A percentile compares a stretch with the other conserved stretches of the same genome.
These are phyloP conservation scores for Helicolenus hilgendorfi DNA, from an alignment of 2,797 vertebrate genomes.

Conservation along the genomic window DNA sequence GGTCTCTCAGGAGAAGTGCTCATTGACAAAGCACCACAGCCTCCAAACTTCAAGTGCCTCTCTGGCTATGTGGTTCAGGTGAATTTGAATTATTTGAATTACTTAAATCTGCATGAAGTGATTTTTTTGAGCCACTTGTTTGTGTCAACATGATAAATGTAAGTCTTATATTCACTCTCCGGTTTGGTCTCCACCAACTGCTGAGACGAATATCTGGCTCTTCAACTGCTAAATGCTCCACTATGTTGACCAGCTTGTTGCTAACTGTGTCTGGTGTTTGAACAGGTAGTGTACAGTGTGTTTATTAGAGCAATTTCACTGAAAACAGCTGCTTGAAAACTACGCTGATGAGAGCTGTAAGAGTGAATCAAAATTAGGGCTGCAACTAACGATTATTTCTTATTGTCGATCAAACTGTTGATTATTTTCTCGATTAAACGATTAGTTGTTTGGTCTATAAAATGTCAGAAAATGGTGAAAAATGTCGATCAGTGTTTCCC, in stretches of 20 bases:
- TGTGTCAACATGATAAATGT: not conserved
- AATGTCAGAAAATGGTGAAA: no score
- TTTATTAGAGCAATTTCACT: not conserved
- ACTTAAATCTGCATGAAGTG: not conserved
- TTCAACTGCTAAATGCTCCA: not conserved
- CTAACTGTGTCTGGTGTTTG: not conserved
- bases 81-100: not conserved
- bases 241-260: not conserved
- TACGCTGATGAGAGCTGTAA: not conserved
- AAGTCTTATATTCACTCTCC: not conserved
- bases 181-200: not conserved
- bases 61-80: slow-evolving; percentile 94
- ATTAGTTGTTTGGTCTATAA: no score
- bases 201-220: not conserved
- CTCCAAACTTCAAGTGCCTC: slow-evolving; percentile 93
- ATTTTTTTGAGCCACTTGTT: not conserved
- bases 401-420: no score
- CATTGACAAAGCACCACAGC: slow-evolving; percentile 90
- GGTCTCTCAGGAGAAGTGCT: slow-evolving; percentile 92
- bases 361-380: no score
- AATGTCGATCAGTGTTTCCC: no score
- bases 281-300: not conserved
- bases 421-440: no score
- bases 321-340: not conserved
- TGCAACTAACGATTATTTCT: no score